phyloP scores from a whole-genome alignment of 2,797 vertebrate species.

The Phrynocephalus vlangalii region DNA sequence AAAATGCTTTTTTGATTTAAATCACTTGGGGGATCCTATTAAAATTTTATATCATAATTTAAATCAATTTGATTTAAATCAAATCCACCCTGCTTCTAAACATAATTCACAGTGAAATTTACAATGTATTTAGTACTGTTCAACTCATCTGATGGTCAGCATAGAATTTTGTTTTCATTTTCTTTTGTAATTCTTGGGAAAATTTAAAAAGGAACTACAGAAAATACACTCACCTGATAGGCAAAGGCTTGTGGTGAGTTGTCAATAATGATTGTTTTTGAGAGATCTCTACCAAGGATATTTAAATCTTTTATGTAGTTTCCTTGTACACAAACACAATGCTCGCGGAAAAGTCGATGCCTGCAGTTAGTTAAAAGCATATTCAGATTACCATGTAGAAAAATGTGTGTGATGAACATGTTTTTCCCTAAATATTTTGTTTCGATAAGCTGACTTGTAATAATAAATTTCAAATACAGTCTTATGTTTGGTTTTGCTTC shows the following conservation, averaged over 20 bases:
- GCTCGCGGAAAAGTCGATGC: slow-evolving; percentile 97
- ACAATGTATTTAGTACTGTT: neutral
- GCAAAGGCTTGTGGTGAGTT: slow-evolving; percentile 99
- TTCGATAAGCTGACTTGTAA: neutral
- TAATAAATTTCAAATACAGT: neutral
- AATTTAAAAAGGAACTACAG: neutral
- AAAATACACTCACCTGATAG: slow-evolving; percentile 88
- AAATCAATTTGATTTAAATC: too few species aligned
- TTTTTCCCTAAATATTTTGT: neutral
- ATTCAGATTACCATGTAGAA: neutral
- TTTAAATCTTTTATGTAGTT: slow-evolving; percentile 99
- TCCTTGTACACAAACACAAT: slow-evolving; percentile 98
- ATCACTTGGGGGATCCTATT: neutral
- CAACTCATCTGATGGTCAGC: neutral
- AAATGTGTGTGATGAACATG: neutral
- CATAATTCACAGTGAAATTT: neutral
- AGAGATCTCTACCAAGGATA: slow-evolving; percentile 97
- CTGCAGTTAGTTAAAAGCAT: slow-evolving; percentile 74
- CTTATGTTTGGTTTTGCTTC: neutral
- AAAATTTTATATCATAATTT: too few species aligned
- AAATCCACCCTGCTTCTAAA: too few species aligned
- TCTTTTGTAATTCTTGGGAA: neutral
- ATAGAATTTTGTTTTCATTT: neutral
- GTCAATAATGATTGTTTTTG: slow-evolving; percentile 99
- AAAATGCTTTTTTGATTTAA: too few species aligned